Evolutionary conservation across 1,140 invertebrate species (phyloP), one percentile per base, ranked within the genome.

Genomic region (Yoshiicerus persimilis): DNA sequence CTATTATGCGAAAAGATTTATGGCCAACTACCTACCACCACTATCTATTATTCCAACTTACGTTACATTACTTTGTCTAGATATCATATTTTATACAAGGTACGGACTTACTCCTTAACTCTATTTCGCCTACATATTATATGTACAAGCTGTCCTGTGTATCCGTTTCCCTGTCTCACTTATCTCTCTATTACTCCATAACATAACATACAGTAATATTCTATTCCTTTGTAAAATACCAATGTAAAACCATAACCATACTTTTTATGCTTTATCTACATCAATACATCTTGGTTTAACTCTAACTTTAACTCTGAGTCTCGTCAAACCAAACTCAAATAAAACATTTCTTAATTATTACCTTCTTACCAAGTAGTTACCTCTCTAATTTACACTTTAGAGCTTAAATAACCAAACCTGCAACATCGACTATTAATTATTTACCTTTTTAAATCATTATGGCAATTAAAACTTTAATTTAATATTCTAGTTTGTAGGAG

Each of bases 111-210:
- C 25, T 0, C 5, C 64, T 27, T 20, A 47, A 20, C 0, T 9
- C 2, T 16, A 30, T 47, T 47, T 20, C 20, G 41, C 11, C 27
- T 70, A 70, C 25, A 30, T 13, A 3, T 39, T n/a, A 16, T 30
- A 30, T 30, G 3, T 16, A 70, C 30, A 30, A 16, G 25, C 66
- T 70, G 66, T 30, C 64, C 64, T 13, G 23, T 32, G 66, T 70
- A 70, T 30, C 66, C 66, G 66, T 30, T 75, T 25, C 34, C 32
- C 23, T 80, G 75, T 34, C 75, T 80, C 32, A 32, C 32, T 36
- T 80, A 80, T 80, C 75, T 80, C 32, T 36, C 32, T 34, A 80
- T 80, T 80, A 80, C 75, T 32, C 75, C 75, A 80, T 80, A 80
- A 80, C 75, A 80, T 30, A 13, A 30, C 64, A 70, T 30, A 70